A percentile compares a stretch with the other conserved stretches of the same genome.
These are phyloP conservation scores for Tipula vernalis DNA, from an alignment of 2,888 invertebrate species.

Conservation along the genomic window DNA sequence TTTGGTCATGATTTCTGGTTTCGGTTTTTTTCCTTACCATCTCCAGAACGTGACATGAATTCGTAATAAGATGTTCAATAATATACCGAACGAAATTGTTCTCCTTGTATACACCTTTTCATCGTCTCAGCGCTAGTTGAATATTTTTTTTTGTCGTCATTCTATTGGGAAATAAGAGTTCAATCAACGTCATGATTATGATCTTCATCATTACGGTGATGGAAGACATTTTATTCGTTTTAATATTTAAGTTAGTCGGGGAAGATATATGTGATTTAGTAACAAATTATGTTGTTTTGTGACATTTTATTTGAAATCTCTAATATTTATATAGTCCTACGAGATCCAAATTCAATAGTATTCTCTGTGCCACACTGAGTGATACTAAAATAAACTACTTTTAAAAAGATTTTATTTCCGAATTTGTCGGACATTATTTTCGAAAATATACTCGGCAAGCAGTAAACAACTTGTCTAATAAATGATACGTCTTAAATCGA, in stretches of 20 bases:
- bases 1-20: constrained; percentile 4
- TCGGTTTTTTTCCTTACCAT: not conserved
- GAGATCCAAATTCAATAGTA: too few relatives aligned
- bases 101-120: not conserved
- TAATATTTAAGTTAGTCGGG: not conserved
- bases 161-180: not conserved
- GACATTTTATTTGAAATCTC: not conserved
- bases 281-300: not conserved
- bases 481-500: too few relatives aligned
- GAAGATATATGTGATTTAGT: not conserved
- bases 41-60: not conserved
- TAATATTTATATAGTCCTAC: too few relatives aligned
- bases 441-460: too few relatives aligned
- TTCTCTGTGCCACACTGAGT: too few relatives aligned
- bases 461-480: too few relatives aligned
- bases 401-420: too few relatives aligned
- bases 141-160: not conserved
- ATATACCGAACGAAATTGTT: not conserved
- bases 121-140: not conserved
- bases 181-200: constrained; percentile 4
- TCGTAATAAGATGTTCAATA: not conserved
- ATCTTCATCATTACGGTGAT: not conserved
- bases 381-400: too few relatives aligned
- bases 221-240: not conserved
- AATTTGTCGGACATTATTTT: too few relatives aligned